A percentile compares a stretch with the other conserved stretches of the same genome.
Evolutionary conservation across 2,888 invertebrate genomes (phyloP).

Genomic region (Netelia fuscicornis): DNA sequence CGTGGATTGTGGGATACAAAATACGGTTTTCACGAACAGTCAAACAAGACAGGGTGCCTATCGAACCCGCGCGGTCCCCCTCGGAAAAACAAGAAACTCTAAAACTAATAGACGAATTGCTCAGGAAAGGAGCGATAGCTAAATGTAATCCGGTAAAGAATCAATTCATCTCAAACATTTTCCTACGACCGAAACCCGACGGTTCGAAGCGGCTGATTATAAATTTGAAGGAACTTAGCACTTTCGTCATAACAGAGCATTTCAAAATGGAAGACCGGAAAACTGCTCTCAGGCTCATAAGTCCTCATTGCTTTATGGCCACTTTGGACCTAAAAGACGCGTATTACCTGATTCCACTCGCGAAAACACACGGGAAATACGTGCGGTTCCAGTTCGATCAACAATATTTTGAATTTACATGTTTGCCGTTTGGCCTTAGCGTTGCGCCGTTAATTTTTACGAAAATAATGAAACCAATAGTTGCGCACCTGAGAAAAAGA

Average conservation of each 20-base stretch:
- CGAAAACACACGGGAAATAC: background rate
- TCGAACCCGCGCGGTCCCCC: background rate
- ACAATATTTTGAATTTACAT: background rate
- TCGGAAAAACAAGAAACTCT: background rate
- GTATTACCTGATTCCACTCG: background rate
- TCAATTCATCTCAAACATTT: slow-evolving; percentile 25
- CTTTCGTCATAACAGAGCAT: background rate
- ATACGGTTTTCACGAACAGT: slow-evolving; percentile 70
- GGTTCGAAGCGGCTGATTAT: slow-evolving; percentile 5
- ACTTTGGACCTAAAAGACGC: slow-evolving; percentile 5
- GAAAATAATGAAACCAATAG: too few relatives aligned
- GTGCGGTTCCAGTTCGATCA: background rate
- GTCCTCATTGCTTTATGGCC: background rate
- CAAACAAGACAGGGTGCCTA: background rate
- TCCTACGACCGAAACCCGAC: slow-evolving; percentile 3
- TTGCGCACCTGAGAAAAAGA: background rate
- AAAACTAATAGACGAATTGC: background rate
- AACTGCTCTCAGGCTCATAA: slow-evolving; percentile 22
- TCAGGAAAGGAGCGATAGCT: too few relatives aligned
- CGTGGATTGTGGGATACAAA: slow-evolving; percentile 67
- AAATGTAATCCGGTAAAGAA: background rate
- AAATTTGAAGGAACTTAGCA: slow-evolving; percentile 8
- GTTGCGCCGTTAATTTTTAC: too few relatives aligned
- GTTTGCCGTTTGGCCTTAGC: too few relatives aligned
- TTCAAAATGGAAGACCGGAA: slow-evolving; percentile 65